Evolutionary conservation across 2,888 invertebrate species (phyloP), one percentile per base, ranked within the genome.

Genomic region (Nomada lathburiana): DNA sequence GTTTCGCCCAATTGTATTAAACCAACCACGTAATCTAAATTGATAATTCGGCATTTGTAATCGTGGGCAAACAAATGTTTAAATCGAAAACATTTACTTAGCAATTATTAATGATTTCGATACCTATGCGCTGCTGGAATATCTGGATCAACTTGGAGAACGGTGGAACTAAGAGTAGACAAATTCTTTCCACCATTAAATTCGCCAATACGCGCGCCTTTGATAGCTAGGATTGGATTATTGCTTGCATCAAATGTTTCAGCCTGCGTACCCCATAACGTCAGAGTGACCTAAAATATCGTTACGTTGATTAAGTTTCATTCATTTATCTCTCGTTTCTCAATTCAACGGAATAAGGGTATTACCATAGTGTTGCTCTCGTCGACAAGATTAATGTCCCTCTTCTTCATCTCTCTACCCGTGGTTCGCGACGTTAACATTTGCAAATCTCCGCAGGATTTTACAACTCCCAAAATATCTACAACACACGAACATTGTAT

Each of bases 381-480:
- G 94, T 99, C 99, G 0, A 99, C 97, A 5, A 99, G 93, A 3
- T 96, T 95, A 5, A 99, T 90, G 86, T 99, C 99, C 74, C 98
- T 95, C 92, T 99, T 99, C 89, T 96, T 97, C 71, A 99, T 94
- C 92, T 99, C 97, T 90, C 96, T 96, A 76, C 98, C 97, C 0
- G 97, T 96, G 71, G 96, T 95, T 88, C 95, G 96, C 0, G 97
- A 96, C 2, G 96, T 96, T 29, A 99, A 95, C 2, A 96, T 95
- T 89, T 96, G 95, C 0, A 98, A 79, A 77, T 98, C 98, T 0
- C 95, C 94, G 0, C 95, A 95, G 11, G 95, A 94, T 92, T 97
- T 98, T 89, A 97, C 98, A 13, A 99, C 96, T 16, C 98, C 99
- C 93, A 99, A 96, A 0, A 98, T 95, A 96, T 99, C 99, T 97